Evolutionary conservation across 2,113 vertebrate species (phyloP).

Genomic region (Nyctereutes procyonoides): DNA sequence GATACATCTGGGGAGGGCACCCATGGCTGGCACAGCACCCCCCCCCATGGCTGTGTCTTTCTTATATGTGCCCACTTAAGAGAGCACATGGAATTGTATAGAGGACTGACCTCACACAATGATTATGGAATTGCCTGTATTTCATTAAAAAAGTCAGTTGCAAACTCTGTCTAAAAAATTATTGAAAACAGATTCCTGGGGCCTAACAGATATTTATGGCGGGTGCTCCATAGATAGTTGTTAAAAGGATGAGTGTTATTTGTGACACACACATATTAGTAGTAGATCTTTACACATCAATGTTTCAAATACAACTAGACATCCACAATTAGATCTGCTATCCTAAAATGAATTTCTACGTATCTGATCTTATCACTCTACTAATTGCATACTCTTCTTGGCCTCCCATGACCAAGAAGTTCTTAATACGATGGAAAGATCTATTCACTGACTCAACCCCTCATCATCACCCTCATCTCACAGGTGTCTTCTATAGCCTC

Average conservation of each 20-base stretch:
- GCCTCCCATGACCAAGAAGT: not conserved
- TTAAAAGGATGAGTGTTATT: not conserved
- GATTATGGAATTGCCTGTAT: not conserved
- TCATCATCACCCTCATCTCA: not conserved
- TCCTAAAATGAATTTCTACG: constrained; percentile 29
- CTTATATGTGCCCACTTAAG: not conserved
- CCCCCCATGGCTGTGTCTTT: not conserved
- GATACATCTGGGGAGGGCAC: not conserved
- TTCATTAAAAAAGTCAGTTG: constrained; percentile 38
- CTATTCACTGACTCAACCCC: not conserved
- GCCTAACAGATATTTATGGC: not conserved
- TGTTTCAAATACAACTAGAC: not conserved
- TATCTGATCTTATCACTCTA: not conserved
- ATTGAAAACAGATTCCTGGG: not conserved
- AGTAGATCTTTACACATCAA: not conserved
- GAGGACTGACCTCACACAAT: not conserved
- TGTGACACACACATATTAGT: not conserved
- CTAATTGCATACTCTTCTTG: not conserved
- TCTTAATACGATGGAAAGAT: not conserved
- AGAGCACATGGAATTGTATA: not conserved
- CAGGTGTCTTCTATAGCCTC: not conserved
- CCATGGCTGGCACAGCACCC: not conserved
- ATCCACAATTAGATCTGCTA: not conserved
- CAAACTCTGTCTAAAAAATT: not conserved
- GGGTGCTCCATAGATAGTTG: not conserved